These are phyloP conservation scores for Cacoxenus indagator DNA, from an alignment of 2,888 invertebrate genomes.

Conservation along the genomic window DNA sequence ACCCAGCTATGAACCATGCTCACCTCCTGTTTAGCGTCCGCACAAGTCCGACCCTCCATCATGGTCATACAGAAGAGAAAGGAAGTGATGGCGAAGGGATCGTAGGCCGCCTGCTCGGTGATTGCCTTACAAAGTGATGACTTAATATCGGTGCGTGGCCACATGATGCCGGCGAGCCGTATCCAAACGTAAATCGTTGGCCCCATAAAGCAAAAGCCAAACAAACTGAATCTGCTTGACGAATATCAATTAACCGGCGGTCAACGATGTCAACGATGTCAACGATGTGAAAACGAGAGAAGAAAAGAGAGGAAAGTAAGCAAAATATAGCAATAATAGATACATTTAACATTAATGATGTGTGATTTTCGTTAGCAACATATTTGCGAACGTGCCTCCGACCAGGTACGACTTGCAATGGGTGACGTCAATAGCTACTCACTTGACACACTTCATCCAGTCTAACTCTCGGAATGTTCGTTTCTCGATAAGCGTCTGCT, in stretches of 20 bases:
- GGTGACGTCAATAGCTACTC: slow-evolving; percentile 33
- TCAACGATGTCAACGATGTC: too few relatives aligned
- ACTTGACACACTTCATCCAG: slow-evolving; percentile 74
- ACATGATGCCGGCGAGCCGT: slow-evolving; percentile 74
- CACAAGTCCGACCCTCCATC: slow-evolving; percentile 73
- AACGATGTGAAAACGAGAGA: too few relatives aligned
- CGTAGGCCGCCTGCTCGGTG: slow-evolving; percentile 75
- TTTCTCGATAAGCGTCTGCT: slow-evolving; percentile 73
- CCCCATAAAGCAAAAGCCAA: slow-evolving; percentile 77
- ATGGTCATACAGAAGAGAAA: slow-evolving; percentile 76
- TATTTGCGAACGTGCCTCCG: background rate
- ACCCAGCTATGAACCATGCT: too few relatives aligned
- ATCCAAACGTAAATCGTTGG: slow-evolving; percentile 80
- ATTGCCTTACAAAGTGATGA: slow-evolving; percentile 70
- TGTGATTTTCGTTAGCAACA: background rate
- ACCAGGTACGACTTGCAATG: slow-evolving; percentile 28
- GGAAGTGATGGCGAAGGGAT: slow-evolving; percentile 74
- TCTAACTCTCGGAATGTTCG: slow-evolving; percentile 72
- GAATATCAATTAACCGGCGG: too few relatives aligned
- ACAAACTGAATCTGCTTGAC: slow-evolving; percentile 75
- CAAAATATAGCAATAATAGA: background rate
- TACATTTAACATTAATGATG: slow-evolving; percentile 13
- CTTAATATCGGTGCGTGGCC: slow-evolving; percentile 69
- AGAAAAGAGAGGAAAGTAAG: too few relatives aligned
- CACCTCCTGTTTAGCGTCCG: slow-evolving; percentile 73